phyloP scores from a whole-genome alignment of 2,797 vertebrate species.

The Phrynocephalus vlangalii region DNA sequence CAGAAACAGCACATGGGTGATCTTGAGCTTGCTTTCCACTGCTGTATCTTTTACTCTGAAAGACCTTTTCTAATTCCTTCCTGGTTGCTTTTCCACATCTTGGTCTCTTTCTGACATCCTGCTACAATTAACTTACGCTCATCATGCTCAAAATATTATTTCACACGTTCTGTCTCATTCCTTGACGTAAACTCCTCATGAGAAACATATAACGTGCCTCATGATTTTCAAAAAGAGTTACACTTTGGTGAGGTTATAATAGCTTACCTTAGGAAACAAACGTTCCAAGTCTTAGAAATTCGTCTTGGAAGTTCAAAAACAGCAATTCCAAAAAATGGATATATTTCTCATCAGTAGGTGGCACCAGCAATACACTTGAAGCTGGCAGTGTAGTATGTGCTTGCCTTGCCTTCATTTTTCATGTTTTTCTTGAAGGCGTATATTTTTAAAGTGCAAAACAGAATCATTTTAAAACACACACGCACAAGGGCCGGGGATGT shows the following conservation, averaged over 20 bases:
- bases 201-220: neutral
- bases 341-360: constrained; percentile 55
- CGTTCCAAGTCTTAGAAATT: neutral
- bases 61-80: too few species aligned
- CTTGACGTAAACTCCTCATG: neutral
- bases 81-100: too few species aligned
- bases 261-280: neutral
- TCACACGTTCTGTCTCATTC: neutral
- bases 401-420: neutral
- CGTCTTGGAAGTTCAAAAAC: neutral
- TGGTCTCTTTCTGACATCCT: too few species aligned
- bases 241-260: neutral
- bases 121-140: neutral
- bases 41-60: too few species aligned
- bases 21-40: too few species aligned
- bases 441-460: constrained; percentile 47
- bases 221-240: neutral
- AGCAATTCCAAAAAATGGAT: neutral
- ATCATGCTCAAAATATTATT: neutral
- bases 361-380: constrained; percentile 18
- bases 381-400: too few species aligned
- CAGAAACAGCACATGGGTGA: too few species aligned
- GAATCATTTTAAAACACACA: constrained; percentile 22
- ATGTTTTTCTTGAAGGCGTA: constrained; percentile 39
- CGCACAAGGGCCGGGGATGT: constrained; percentile 41